Evolutionary conservation across 2,797 vertebrate genomes (phyloP), one percentile per base, ranked within the genome.

Genomic region (Lacerta agilis): DNA sequence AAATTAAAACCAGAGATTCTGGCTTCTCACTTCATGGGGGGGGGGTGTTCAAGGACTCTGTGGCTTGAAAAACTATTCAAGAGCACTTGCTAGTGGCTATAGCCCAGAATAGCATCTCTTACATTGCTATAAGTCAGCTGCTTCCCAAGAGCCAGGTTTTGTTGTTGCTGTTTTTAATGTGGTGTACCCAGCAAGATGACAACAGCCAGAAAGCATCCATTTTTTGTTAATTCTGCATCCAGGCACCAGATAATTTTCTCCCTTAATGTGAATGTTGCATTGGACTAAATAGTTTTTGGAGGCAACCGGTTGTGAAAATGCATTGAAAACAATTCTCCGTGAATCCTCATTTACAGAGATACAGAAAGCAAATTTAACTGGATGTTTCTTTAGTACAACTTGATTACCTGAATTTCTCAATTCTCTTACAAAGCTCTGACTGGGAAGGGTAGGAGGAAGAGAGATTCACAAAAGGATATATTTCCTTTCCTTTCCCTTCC

Each of bases 71-170:
- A 97, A 91, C 97, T 98, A 96, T 97, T 97, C 96, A 98, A 98
- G 97, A 98, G 98, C 98, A 98, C 98, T 97, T 97, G 97, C 98
- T 98, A 98, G 98, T 96, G 98, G 98, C 89, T 96, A 72, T 92
- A 94, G 87, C 88, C 91, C 94, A 95, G 96, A 97, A 98, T 96
- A 96, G 95, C 98, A 97, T 91, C 79, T 86, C 72, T 27, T 38
- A 36, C 72, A 49, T 15, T 87, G 82, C 88, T 88, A 82, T 88
- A 86, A 1, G 36, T 86, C 18, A n/a, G 75, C 55, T 82, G 1
- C 4, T 82, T 89, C 17, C 17, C 58, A 36, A 85, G 18, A 77
- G 1, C 25, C 80, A 58, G 3, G 89, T 92, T 89, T 85, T 43
- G 38, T 23, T 83, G n/a, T 33, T 36, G 2, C 45, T 49, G 25